Evolutionary conservation across 2,797 vertebrate genomes (phyloP).

Genomic region (Notolepis coatsorum): DNA sequence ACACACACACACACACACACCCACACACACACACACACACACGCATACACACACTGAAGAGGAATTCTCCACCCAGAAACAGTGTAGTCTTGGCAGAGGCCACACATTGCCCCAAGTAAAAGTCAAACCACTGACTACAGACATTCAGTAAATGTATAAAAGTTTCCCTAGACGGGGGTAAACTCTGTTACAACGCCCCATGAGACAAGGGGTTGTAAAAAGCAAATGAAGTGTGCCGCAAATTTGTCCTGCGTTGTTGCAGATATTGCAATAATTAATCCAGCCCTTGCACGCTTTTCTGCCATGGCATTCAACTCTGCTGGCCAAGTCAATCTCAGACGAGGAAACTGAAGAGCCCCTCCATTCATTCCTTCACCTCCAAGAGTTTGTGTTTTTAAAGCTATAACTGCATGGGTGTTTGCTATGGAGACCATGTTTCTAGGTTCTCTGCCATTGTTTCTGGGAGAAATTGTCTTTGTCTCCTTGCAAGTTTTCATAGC

Average conservation of each 20-base stretch:
- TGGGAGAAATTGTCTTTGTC: constrained; percentile 22
- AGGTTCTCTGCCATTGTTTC: constrained; percentile 34
- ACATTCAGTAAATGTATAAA: constrained; percentile 63
- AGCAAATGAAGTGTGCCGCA: constrained; percentile 72
- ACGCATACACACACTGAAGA: not conserved
- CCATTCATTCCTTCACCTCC: constrained; percentile 7
- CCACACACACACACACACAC: constrained; percentile 15
- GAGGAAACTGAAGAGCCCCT: constrained; percentile 24
- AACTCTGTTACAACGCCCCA: constrained; percentile 59
- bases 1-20: constrained; percentile 2
- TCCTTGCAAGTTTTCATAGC: constrained; percentile 55
- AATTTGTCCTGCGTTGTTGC: constrained; percentile 67
- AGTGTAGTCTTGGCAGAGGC: constrained; percentile 59
- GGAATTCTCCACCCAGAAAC: constrained; percentile 44
- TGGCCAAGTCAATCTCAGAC: constrained; percentile 43
- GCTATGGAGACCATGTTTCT: constrained; percentile 20
- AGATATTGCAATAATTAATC: constrained; percentile 70
- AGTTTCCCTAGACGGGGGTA: constrained; percentile 58
- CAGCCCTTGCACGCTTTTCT: constrained; percentile 56
- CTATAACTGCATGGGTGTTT: constrained; percentile 27
- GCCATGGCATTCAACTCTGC: constrained; percentile 44
- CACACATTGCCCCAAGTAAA: constrained; percentile 38
- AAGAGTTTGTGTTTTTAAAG: constrained; percentile 16
- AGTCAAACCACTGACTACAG: constrained; percentile 64
- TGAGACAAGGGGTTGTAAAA: constrained; percentile 66